Conservation (phyloP, 2,797 vertebrate genomes). For the Hirundo rustica region DNA sequence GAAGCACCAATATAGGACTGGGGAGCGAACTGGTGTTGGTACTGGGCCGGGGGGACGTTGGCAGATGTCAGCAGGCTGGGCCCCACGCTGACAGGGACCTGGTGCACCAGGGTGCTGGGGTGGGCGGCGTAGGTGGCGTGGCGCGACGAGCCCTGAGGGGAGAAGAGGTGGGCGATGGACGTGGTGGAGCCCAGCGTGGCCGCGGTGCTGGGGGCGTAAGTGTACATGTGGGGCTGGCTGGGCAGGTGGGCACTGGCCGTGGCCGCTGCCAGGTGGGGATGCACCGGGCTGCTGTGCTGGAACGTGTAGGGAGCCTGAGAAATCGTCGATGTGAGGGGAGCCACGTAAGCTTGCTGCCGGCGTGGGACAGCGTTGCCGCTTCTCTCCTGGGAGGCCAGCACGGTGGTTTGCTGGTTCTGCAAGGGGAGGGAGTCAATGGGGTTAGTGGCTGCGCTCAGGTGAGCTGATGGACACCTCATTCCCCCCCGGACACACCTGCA, state of each 20-base stretch:
- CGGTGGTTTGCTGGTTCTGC: slow-evolving; percentile 87
- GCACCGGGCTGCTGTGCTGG: slow-evolving; percentile 85
- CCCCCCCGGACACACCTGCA: background rate
- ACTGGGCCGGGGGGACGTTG: slow-evolving; percentile 84
- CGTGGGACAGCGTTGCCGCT: slow-evolving; percentile 78
- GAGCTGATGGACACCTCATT: rapidly evolving
- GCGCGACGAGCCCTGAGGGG: slow-evolving; percentile 84
- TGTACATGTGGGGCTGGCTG: slow-evolving; percentile 87
- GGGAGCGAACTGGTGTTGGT: slow-evolving; percentile 89
- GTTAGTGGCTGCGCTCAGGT: background rate
- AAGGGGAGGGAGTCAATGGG: background rate
- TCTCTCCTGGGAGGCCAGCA: slow-evolving; percentile 87
- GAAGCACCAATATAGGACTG: slow-evolving; percentile 88
- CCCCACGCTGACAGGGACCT: slow-evolving; percentile 84
- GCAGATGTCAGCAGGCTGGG: slow-evolving; percentile 84
- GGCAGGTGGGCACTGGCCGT: slow-evolving; percentile 80
- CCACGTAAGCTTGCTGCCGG: slow-evolving; percentile 89
- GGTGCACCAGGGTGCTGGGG: slow-evolving; percentile 92
- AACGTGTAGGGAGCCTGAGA: slow-evolving; percentile 91
- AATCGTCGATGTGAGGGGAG: slow-evolving; percentile 80
- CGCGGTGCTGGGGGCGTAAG: slow-evolving; percentile 88
- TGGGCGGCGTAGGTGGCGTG: slow-evolving; percentile 82
- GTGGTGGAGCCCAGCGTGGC: slow-evolving; percentile 92
- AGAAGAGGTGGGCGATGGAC: slow-evolving; percentile 91
- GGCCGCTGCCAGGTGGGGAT: slow-evolving; percentile 86